A percentile compares a stretch with the other conserved stretches of the same genome.
Conservation (phyloP, 2,797 vertebrate genomes). For the Smutsia gigantea region DNA sequence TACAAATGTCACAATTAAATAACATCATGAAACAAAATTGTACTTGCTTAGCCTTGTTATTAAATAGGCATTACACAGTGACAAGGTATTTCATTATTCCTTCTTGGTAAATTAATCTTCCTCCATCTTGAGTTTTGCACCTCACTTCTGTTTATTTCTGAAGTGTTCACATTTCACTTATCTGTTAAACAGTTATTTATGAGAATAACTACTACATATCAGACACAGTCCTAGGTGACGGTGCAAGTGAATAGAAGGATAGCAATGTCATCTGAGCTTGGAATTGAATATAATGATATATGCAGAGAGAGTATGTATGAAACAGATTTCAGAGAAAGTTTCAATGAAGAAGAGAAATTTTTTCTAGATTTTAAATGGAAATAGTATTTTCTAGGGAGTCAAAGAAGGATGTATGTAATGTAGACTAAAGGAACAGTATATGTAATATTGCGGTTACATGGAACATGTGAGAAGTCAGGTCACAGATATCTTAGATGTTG, state of each 20-base stretch:
- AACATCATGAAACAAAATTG: neutral
- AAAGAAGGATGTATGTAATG: neutral
- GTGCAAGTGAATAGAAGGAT: neutral
- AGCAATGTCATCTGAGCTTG: neutral
- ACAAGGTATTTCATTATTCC: neutral
- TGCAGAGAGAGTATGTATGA: neutral
- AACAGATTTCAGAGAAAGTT: neutral
- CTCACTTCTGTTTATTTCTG: neutral
- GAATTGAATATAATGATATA: neutral
- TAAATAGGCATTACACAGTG: neutral
- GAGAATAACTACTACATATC: neutral
- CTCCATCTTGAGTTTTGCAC: too few species aligned
- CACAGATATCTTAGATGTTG: neutral
- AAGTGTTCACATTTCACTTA: neutral
- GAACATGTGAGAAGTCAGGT: neutral
- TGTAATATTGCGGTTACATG: neutral
- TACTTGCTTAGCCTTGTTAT: neutral
- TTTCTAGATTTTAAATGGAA: neutral
- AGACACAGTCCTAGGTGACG: neutral
- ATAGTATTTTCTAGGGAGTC: neutral
- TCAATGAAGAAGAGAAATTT: neutral
- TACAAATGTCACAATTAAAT: neutral
- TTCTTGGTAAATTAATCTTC: neutral
- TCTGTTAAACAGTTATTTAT: neutral
- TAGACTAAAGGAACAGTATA: neutral